Percentiles rank a stretch among this genome's conserved stretches.
These are phyloP conservation scores for Heliconius melpomene DNA, from an alignment of 1,140 invertebrate species.

Conservation along the genomic window DNA sequence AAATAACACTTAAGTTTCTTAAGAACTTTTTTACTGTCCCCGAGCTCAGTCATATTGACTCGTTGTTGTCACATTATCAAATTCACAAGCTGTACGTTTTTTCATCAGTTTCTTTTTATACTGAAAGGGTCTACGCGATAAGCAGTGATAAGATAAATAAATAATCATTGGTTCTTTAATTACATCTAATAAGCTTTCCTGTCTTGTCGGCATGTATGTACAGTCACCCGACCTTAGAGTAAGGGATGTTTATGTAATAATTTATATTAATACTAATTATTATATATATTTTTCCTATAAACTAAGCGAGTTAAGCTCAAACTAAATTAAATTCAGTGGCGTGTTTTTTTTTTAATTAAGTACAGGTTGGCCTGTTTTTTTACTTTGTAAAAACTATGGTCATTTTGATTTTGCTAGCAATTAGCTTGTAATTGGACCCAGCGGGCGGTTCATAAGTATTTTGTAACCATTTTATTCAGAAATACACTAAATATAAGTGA, in stretches of 20 bases:
- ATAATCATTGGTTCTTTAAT: slow-evolving; percentile 43
- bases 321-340: slow-evolving; percentile 66
- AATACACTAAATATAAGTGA: slow-evolving; percentile 81
- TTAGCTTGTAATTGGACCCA: slow-evolving; percentile 55
- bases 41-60: not conserved
- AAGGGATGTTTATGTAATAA: slow-evolving; percentile 76
- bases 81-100: slow-evolving; percentile 6
- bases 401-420: slow-evolving; percentile 64
- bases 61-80: slow-evolving; percentile 9
- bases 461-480: slow-evolving; percentile 80
- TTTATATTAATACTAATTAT: slow-evolving; percentile 80
- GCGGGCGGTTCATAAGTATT: slow-evolving; percentile 71
- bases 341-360: slow-evolving; percentile 52
- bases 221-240: slow-evolving; percentile 60
- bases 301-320: slow-evolving; percentile 79
- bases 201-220: slow-evolving; percentile 52
- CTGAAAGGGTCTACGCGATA: slow-evolving; percentile 26
- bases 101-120: slow-evolving; percentile 27
- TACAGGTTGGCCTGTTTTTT: slow-evolving; percentile 60
- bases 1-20: not conserved
- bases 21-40: not conserved
- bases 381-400: slow-evolving; percentile 45
- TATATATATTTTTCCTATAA: slow-evolving; percentile 78
- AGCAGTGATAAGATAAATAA: slow-evolving; percentile 30
- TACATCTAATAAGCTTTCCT: slow-evolving; percentile 59